phyloP scores from a whole-genome alignment of 2,113 vertebrate species.

The Actenoides lindsayi region DNA sequence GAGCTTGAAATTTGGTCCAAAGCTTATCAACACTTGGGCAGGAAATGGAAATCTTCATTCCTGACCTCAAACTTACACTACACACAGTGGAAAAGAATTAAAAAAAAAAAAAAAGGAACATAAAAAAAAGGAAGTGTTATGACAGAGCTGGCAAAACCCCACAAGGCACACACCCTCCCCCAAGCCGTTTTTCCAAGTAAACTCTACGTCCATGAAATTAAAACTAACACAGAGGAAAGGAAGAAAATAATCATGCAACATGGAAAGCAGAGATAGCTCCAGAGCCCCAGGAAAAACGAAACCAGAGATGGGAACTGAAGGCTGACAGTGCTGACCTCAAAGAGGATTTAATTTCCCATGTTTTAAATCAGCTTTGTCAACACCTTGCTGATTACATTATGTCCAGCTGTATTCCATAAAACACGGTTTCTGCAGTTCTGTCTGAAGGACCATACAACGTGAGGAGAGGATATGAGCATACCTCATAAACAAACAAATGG shows the following conservation, averaged over 20 bases:
- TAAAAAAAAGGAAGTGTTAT: background rate
- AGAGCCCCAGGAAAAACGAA: background rate
- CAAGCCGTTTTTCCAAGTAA: background rate
- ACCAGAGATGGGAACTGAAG: background rate
- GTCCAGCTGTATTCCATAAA: background rate
- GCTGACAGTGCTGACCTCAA: constrained; percentile 9
- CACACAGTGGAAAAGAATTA: too few species aligned
- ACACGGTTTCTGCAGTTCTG: background rate
- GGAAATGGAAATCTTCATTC: background rate
- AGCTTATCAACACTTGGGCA: background rate
- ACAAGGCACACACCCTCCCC: background rate
- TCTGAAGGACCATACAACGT: background rate
- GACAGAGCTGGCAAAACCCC: background rate
- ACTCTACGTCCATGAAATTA: background rate
- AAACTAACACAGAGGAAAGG: background rate
- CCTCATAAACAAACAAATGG: background rate
- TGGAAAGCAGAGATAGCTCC: background rate
- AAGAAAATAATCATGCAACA: background rate
- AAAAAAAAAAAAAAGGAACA: too few species aligned
- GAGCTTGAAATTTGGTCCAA: background rate
- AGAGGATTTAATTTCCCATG: background rate
- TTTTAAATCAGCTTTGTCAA: constrained; percentile 28
- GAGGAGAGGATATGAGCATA: background rate
- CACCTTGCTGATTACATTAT: background rate
- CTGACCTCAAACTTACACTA: background rate